Base-by-base conservation (phyloP, 2,113 vertebrate species). In the Tonatia bakeri region DNA sequence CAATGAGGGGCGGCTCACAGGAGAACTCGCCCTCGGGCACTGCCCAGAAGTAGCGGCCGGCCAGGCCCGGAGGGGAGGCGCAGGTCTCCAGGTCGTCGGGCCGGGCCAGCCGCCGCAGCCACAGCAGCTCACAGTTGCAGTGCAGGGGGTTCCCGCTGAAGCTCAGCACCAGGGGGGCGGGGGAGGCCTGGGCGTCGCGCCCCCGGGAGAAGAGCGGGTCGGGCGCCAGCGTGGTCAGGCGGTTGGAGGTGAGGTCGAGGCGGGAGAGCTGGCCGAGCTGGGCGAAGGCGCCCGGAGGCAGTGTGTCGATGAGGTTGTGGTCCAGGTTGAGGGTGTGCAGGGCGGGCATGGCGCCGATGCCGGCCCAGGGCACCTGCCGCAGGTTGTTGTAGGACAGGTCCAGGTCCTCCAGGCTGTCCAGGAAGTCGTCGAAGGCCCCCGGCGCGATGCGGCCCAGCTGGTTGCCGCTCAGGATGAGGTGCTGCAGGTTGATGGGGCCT, bases 341-440 rank as follows among this genome's bases (percentile, higher is more conserved):
- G 88, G 98, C 99, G 70, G 98, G 98, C 99, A 99, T 99, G 97
- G 98, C 98, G 38, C 99, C 99, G 70, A 99, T 99, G 90, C 99
- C 99, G 11, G 99, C 99, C 99, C 99, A 99, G 24, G 99, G 99
- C 33, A 99, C 99, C 83, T 98, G 98, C 87, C 98, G 98, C 95
- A 99, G 98, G 97, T 99, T 99, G 97, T 99, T 99, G 98, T 99
- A 99, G 94, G 99, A 99, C 96, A 99, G 79, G 86, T 99, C 99
- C 31, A 99, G 98, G 97, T 99, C 99, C 96, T 99, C 99, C 59
- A 99, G 97, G 1, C 99, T 99, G 61, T 98, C 93, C 72, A 99
- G 94, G 96, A 99, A 99, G 97, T 99, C 99, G 0, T 99, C 99
- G 3, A 99, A 99, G 88, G 99, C 98, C 28, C 98, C 98, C 0